These are phyloP conservation scores for Catocala nupta DNA, from an alignment of 2,888 invertebrate species.

Conservation along the genomic window DNA sequence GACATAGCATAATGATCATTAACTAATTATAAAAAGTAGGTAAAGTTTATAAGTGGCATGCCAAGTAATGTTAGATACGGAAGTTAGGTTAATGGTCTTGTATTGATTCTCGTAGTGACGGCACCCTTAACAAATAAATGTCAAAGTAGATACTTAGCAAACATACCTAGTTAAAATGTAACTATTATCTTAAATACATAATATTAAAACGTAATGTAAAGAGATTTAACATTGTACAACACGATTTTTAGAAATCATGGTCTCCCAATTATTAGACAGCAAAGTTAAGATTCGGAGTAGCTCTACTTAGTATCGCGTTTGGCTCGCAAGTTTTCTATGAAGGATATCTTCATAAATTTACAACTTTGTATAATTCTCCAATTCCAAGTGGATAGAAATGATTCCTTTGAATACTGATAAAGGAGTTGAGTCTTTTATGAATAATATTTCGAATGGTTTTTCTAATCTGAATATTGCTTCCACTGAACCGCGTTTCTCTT, in stretches of 20 bases:
- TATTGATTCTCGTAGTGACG: constrained; percentile 5
- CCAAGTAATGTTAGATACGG: constrained; percentile 32
- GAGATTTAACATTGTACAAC: constrained; percentile 24
- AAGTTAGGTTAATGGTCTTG: constrained; percentile 20
- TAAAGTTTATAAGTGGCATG: constrained; percentile 25
- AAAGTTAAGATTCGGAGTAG: constrained; percentile 27
- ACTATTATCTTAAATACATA: constrained; percentile 11
- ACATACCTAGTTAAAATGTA: constrained; percentile 18
- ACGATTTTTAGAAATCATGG: constrained; percentile 37
- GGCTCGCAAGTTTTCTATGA: constrained; percentile 15
- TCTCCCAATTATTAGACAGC: constrained; percentile 36
- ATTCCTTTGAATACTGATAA: constrained; percentile 63
- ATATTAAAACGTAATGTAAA: constrained; percentile 24
- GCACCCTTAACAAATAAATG: constrained; percentile 2
- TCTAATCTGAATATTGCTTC: constrained; percentile 41
- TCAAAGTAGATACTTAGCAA: constrained; percentile 14
- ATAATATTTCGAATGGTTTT: constrained; percentile 26
- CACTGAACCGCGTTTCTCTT: constrained; percentile 39
- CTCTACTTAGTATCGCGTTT: constrained; percentile 18
- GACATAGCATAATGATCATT: constrained; percentile 22
- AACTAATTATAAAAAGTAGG: constrained; percentile 24
- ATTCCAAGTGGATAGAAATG: constrained; percentile 36
- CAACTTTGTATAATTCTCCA: constrained; percentile 15
- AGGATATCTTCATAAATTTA: constrained; percentile 13
- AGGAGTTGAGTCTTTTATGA: constrained; percentile 50